Base-by-base conservation (phyloP, 2,113 vertebrate genomes). In the Poeciliopsis prolifica region DNA sequence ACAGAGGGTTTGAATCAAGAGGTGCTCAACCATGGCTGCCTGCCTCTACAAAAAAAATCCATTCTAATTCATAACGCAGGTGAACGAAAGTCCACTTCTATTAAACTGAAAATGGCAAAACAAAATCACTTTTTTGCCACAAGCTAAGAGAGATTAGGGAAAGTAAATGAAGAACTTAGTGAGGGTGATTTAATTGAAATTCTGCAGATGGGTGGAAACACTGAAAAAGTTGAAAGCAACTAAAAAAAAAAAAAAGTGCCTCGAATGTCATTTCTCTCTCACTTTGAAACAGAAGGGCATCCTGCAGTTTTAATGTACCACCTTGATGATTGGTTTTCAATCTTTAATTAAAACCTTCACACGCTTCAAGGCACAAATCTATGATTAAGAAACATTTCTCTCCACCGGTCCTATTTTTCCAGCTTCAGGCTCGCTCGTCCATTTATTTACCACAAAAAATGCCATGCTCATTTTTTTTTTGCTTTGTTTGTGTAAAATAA, bases 281-380 rank as follows among this genome's bases (percentile, higher is more conserved):
- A 74, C 28, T 90, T 90, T 85, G 82, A 84, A 80, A 79, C 77
- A 86, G 92, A 95, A 93, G 92, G 75, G 79, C 74, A 77, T 84
- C 72, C 87, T 89, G 86, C 70, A 86, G 79, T 84, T 89, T 93
- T 92, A 93, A 90, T 91, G 91, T 85, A 87, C 70, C 84, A 68
- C 81, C 89, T 87, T 88, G 87, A 89, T 94, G 93, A 95, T 93
- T 95, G 92, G 88, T 92, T 92, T 93, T 90, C 92, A 94, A 92
- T 94, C 91, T 91, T 90, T 93, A 92, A 94, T 94, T 94, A 92
- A 94, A 93, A 92, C 92, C 81, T 80, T 83, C 89, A 85, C 84
- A 92, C 79, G 93, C 93, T 94, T 79, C 89, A 81, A 92, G 92
- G 91, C 90, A 89, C 89, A 93, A 90, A 88, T 88, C 86, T 91